Percentiles rank a stretch among this genome's conserved stretches.
Conservation (phyloP, 64 coral and sea anemone species). For the Montipora capricornis region DNA sequence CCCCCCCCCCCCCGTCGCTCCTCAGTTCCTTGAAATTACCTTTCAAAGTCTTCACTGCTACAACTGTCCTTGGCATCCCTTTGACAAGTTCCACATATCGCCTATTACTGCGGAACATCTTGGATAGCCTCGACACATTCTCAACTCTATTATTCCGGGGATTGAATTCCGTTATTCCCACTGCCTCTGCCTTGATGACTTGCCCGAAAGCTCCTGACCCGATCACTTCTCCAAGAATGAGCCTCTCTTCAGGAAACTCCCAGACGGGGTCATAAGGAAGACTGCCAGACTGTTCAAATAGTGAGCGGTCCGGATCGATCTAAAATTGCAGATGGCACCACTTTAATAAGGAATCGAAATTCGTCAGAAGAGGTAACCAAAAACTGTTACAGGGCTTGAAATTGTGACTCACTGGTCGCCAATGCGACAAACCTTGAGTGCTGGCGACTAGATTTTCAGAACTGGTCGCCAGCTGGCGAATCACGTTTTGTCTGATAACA, state of each 20-base stretch:
- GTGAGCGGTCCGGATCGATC: conserved; percentile 59
- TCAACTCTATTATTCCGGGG: conserved; percentile 38
- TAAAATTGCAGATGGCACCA: neutral
- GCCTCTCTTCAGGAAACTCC: conserved; percentile 77
- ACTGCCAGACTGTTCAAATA: conserved; percentile 39
- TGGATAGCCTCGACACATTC: neutral
- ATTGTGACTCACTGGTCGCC: too few relatives aligned
- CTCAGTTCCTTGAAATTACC: conserved; percentile 8
- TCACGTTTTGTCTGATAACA: too few relatives aligned
- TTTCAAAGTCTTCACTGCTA: conserved; percentile 84
- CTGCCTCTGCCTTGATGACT: conserved; percentile 71
- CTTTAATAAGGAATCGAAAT: too few relatives aligned
- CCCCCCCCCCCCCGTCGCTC: neutral
- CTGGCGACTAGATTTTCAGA: too few relatives aligned
- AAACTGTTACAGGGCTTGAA: too few relatives aligned
- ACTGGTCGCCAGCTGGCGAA: too few relatives aligned
- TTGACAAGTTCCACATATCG: conserved; percentile 23
- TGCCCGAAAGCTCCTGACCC: conserved; percentile 67
- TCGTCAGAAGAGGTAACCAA: too few relatives aligned
- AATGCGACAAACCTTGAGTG: too few relatives aligned
- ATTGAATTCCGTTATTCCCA: conserved; percentile 54
- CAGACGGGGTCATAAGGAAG: conserved; percentile 56
- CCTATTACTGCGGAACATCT: neutral
- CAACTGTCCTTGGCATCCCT: conserved; percentile 68
- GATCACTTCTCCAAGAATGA: conserved; percentile 51